A percentile compares a stretch with the other conserved stretches of the same genome.
Evolutionary conservation across 2,797 vertebrate species (phyloP).

Genomic region (Pteronotus mesoamericanus): DNA sequence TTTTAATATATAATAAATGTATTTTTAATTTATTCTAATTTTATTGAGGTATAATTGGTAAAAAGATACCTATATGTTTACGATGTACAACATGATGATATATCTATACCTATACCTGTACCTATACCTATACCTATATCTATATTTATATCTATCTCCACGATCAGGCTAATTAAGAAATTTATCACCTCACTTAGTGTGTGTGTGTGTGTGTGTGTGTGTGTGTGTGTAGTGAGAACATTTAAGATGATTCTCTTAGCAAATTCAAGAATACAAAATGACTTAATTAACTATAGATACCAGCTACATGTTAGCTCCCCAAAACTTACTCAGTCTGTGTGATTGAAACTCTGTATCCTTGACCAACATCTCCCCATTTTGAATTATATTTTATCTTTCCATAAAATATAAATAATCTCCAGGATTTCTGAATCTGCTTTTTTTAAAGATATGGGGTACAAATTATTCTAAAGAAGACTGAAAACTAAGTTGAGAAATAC

Average conservation of each 20-base stretch:
- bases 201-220: neutral
- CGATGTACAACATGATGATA: neutral
- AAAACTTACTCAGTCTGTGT: neutral
- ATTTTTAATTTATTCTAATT: neutral
- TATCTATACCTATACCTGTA: no score
- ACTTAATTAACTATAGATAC: neutral
- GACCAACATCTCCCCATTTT: neutral
- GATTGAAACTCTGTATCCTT: neutral
- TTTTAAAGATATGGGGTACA: neutral
- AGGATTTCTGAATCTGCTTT: neutral
- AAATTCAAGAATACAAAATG: neutral
- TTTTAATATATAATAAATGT: neutral
- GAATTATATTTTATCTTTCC: neutral
- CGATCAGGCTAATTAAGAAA: neutral
- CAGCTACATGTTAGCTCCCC: neutral
- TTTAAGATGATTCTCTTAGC: neutral
- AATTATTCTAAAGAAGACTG: neutral
- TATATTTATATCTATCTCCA: no score
- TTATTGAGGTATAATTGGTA: neutral
- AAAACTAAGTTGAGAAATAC: slow-evolving; percentile 17
- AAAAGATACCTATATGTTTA: neutral
- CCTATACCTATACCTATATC: no score
- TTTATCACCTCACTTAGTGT: neutral
- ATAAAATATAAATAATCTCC: neutral
- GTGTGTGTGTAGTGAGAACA: neutral